Base-by-base conservation (phyloP, 2,113 vertebrate genomes). In the Chunga burmeisteri region DNA sequence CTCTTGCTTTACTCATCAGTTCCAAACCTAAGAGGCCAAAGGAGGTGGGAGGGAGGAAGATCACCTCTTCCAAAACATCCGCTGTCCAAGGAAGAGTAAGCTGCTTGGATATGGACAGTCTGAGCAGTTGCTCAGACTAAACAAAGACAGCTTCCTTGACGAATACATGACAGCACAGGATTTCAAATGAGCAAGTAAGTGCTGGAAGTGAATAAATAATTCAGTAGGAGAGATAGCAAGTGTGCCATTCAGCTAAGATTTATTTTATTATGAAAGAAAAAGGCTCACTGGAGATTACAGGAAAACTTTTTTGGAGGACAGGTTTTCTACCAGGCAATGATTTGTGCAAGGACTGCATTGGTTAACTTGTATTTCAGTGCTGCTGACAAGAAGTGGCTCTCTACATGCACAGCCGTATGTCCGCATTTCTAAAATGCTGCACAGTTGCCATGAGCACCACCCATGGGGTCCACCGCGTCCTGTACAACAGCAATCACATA, bases 161-260 rank as follows among this genome's bases (percentile, higher is more conserved):
- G 38, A 59, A 53, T 34, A 63, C n/a, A 32, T 27, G 50, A 58
- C n/a, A 91, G 70, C 26, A 66, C 38, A 80, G 38, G 67, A 91
- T 94, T 95, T 89, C 72, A 95, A 74, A 89, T 40, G 55, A 93
- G 55, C 53, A 87, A 53, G 29, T 47, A 71, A 83, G 44, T 67
- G 75, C 78, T 94, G 44, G 70, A 91, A 90, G 22, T 36, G 50
- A 95, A 90, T 94, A 86, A 80, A 94, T 94, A 92, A 95, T 96
- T 94, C 66, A 89, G 9, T 2, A 59, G 85, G 22, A 81, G 62
- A 91, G 44, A 82, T 14, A 5, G 40, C 26, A 89, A 90, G n/a
- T 25, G 12, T 90, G 52, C 19, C 46, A 44, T 66, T 84, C 61
- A 74, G 70, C 40, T 68, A 88, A 71, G 62, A 93, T 68, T 89